Base-by-base conservation (phyloP, 2,113 vertebrate genomes). In the Ivindomyrus marchei region DNA sequence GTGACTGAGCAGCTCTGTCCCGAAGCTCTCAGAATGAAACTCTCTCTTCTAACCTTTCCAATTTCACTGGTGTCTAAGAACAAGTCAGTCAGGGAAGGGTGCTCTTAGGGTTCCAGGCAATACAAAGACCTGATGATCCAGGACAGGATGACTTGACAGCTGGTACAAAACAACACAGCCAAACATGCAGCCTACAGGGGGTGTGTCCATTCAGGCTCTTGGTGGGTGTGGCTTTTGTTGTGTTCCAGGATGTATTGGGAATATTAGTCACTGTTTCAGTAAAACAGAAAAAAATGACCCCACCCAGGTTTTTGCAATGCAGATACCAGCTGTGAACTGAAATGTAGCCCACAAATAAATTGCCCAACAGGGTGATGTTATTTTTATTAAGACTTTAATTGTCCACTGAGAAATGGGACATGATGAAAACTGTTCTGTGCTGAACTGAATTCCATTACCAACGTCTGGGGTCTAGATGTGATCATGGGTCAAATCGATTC, bases 261-360 rank as follows among this genome's bases (percentile, higher is more conserved):
- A 80, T 80, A 80, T 80, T 80, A 80, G 74, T 80, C 74, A 80
- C 27, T 42, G 74, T 80, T 80, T 80, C 74, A 42, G 74, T 19
- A 80, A 80, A 31, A 31, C n/a, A 70, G 62, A 70, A 80, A 80
- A 15, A 80, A 80, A 19, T 80, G 0, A 36, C 74, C 5, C 15
- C 31, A 17, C 74, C 74, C 13, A 80, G 13, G 11, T 80, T 80
- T 80, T 42, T 42, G 13, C 74, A 80, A 42, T 19, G 74, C 36
- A 80, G 31, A 42, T 80, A 19, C 74, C 17, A 42, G 15, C 36
- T 8, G 74, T 80, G 6, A 15, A 80, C 17, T 42, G 74, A 39
- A 42, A 80, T 21, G 17, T 27, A 15, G 74, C 74, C 74, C 31
- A 42, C 31, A 42, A 80, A 80, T 80, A 80, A 17, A 39, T 80